Evolutionary conservation across 1,140 invertebrate genomes (phyloP).

Genomic region (Ctenoplectra terminalis): DNA sequence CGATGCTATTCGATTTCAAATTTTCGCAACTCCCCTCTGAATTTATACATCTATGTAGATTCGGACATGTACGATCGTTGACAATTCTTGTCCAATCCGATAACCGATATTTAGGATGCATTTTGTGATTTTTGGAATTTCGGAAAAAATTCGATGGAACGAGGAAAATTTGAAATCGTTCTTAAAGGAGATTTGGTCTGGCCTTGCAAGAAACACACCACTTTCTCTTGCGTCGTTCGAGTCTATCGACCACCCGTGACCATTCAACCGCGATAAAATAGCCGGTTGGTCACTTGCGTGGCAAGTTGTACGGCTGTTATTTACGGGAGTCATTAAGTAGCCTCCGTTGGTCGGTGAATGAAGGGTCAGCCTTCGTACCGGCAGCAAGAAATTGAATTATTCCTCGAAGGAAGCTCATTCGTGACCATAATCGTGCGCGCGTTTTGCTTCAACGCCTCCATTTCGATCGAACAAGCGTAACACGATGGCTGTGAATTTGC

Average conservation of each 20-base stretch:
- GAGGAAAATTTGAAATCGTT: background rate
- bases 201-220: background rate
- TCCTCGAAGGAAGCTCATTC: conserved; percentile 3
- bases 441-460: background rate
- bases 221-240: conserved; percentile 14
- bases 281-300: conserved; percentile 32
- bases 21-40: background rate
- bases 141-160: background rate
- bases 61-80: background rate
- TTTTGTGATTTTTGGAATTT: background rate
- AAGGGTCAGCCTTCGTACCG: conserved; percentile 14
- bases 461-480: background rate
- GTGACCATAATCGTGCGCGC: background rate
- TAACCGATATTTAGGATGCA: conserved; percentile 11
- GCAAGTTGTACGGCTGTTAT: conserved; percentile 45
- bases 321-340: conserved; percentile 51
- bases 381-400: conserved; percentile 45
- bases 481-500: background rate
- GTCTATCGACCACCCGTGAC: conserved; percentile 14
- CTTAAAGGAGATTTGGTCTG: background rate
- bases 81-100: background rate
- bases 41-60: background rate
- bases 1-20: conserved; percentile 10
- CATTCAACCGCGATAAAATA: conserved; percentile 14
- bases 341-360: conserved; percentile 33